These are phyloP conservation scores for Mastigias papua DNA, from an alignment of 30 jellyfish, hydroid and myxozoan species.

Conservation along the genomic window DNA sequence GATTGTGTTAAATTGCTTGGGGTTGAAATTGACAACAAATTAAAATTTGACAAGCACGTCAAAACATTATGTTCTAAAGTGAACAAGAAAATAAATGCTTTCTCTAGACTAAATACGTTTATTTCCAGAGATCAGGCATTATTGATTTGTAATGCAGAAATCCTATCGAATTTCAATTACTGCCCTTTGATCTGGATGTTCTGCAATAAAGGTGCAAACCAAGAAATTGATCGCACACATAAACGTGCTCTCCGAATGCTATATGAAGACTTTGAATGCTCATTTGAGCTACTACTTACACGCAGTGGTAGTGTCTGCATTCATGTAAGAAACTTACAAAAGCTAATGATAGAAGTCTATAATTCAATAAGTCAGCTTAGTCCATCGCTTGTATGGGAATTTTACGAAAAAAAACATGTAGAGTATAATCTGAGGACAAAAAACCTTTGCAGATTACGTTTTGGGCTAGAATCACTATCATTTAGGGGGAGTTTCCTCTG, in stretches of 20 bases:
- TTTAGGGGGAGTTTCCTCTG: too few relatives aligned
- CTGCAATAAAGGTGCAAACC: conserved; percentile 14
- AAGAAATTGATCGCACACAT: conserved; percentile 20
- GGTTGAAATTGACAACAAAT: conserved; percentile 33
- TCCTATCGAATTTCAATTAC: background rate
- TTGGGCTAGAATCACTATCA: too few relatives aligned
- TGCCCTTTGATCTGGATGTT: background rate
- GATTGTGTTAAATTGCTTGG: conserved; percentile 45
- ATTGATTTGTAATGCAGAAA: background rate
- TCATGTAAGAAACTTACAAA: background rate
- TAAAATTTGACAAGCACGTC: background rate
- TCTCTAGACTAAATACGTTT: background rate
- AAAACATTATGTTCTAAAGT: conserved; percentile 2
- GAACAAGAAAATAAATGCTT: conserved; percentile 25
- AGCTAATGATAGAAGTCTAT: background rate
- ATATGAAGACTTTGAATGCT: background rate
- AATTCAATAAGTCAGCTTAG: background rate
- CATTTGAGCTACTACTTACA: background rate
- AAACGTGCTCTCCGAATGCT: conserved; percentile 10
- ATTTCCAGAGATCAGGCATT: conserved; percentile 14
- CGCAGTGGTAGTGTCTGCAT: conserved; percentile 9
- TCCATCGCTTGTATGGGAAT: background rate
- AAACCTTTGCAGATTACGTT: too few relatives aligned
- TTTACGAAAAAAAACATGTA: background rate
- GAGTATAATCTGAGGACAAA: too few relatives aligned